Conservation (phyloP, 2,888 invertebrate species). For the Tachystola acroxantha region DNA sequence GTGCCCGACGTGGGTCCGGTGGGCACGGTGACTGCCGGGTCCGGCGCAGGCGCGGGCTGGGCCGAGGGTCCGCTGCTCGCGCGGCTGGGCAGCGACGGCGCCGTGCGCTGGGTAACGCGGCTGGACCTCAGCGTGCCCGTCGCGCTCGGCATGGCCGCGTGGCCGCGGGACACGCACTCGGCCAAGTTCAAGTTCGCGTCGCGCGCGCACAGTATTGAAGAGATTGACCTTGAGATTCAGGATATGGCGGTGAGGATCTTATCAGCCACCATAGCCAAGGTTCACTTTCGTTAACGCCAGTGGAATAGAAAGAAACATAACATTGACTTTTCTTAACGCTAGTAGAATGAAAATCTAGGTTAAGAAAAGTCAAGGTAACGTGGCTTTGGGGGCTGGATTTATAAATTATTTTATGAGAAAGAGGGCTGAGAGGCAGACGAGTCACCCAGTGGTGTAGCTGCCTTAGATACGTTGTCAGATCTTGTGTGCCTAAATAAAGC, state of each 20-base stretch:
- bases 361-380: no score
- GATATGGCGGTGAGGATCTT: slow-evolving; percentile 32
- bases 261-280: no score
- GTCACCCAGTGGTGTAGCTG: no score
- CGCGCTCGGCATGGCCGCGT: slow-evolving; percentile 72
- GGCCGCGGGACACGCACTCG: slow-evolving; percentile 87
- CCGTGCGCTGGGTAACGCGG: slow-evolving; percentile 54
- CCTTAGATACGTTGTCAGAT: no score
- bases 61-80: slow-evolving; percentile 82
- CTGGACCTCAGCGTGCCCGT: slow-evolving; percentile 49
- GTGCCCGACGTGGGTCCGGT: slow-evolving; percentile 85
- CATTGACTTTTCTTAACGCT: no score
- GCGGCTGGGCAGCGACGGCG: slow-evolving; percentile 80
- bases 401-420: no score
- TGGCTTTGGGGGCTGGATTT: no score
- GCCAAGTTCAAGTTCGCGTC: slow-evolving; percentile 85
- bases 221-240: slow-evolving; percentile 59
- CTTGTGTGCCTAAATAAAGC: no score
- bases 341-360: no score
- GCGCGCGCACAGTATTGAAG: slow-evolving; percentile 81
- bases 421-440: no score
- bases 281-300: no score
- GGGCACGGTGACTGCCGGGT: slow-evolving; percentile 79
- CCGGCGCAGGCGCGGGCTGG: slow-evolving; percentile 81
- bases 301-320: no score